Evolutionary conservation across 2,113 vertebrate species (phyloP), one percentile per base, ranked within the genome.

Genomic region (Cephalopholis sonnerati): DNA sequence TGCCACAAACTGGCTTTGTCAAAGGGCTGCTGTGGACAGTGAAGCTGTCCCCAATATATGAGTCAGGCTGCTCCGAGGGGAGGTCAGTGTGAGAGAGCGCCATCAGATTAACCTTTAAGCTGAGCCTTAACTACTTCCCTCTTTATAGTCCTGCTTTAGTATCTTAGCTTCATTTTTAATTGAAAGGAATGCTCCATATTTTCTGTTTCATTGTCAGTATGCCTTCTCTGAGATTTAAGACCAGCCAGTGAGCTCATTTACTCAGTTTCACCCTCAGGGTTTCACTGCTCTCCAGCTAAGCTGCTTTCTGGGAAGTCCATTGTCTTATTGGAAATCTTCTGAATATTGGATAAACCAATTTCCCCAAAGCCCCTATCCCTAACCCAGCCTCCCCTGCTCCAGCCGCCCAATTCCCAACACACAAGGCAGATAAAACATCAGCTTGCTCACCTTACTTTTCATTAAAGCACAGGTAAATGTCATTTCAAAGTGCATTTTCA

Each of bases 281-380:
- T 81, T 58, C 58, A 50, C 63, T 82, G 64, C 64, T 91, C 57
- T 83, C 11, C 73, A 59, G 67, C 87, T 93, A 93, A 92, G 90
- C 92, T 74, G 81, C 93, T 93, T 90, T 87, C 89, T 81, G 55
- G 79, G 58, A 79, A 85, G 72, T 73, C 87, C 75, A 92, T 93
- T 93, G 91, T 94, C 91, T 93, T 88, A 90, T 89, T 92, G 85
- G 61, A 89, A 92, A 92, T 85, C 89, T 92, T 82, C 74, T 85
- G 81, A 91, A 94, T 94, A 91, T 92, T 90, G 76, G 86, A 89
- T 93, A 81, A 95, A 87, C 77, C 89, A 89, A 87, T 92, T 93
- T 87, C 84, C 74, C 54, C 68, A 87, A 84, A 81, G 84, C 74
- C 58, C 57, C 69, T 63, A 78, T 85, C 24, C 77, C 25, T 62